Base-by-base conservation (phyloP, 2,797 vertebrate species). In the Sebastolobus altivelis region DNA sequence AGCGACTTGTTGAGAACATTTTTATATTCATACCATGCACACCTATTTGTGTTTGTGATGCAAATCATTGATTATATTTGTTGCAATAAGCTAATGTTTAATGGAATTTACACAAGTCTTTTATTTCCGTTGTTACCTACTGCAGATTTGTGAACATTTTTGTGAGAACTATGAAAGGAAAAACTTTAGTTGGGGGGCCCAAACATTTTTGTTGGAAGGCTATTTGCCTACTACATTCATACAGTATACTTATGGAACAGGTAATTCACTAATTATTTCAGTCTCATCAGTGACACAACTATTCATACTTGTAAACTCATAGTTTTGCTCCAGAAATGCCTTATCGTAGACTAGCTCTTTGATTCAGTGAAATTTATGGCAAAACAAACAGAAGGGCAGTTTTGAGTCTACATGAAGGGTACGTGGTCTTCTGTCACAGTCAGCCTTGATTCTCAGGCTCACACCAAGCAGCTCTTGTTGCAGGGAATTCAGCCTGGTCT, bases 391-490 rank as follows among this genome's bases (percentile, higher is more conserved):
- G 80, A 73, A 60, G 37, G 54, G 20, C 37, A 79, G 66, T 76
- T 84, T 74, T 59, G 79, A 75, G 59, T 65, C 38, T 6, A 59
- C 58, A 25, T 68, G 63, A 83, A 60, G 60, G 69, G 62, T 71
- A 76, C 62, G 33, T 73, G 46, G 73, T 74, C 79, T 65, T 82
- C 82, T 73, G 46, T 77, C 83, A 83, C 83, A 71, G 83, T 49
- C 83, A 65, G 75, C 73, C 79, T 82, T 56, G 78, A 72, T 90
- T 92, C 84, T 90, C 87, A 88, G 86, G 77, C 88, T 92, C 85
- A 81, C 91, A 91, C 91, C 87, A 88, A 75, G 82, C 91, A 85
- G 83, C 92, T 91, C 90, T 90, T 86, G 82, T 91, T 90, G 87
- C 91, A 89, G 86, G 83, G 90, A 90, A 92, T 89, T 88, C 82